Conservation (phyloP, 2,113 vertebrate species). For the Trematocara zebra region DNA sequence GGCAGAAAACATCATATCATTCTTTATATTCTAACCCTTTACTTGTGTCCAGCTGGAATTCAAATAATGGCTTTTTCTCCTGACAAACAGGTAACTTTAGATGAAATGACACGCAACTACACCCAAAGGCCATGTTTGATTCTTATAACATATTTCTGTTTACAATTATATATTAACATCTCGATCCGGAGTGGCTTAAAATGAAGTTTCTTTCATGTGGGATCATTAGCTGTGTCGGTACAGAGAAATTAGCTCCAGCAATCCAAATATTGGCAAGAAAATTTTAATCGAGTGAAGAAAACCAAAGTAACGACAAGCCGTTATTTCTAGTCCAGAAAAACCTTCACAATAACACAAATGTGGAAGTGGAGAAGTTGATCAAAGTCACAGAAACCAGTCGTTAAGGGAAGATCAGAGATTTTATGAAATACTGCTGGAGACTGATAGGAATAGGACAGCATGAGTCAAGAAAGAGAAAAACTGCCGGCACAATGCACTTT, state of each 20-base stretch:
- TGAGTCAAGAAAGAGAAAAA: not conserved
- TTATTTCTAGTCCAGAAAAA: not conserved
- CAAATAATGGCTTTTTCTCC: not conserved
- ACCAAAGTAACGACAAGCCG: accelerated
- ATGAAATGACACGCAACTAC: not conserved
- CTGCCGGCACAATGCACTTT: not conserved
- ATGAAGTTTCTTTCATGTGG: not conserved
- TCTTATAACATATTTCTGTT: not conserved
- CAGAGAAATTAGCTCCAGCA: not conserved
- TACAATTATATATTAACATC: not conserved
- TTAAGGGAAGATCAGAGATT: not conserved
- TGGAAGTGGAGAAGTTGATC: not conserved
- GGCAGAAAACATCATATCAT: not conserved
- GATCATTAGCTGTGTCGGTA: not conserved
- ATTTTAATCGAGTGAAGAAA: not conserved
- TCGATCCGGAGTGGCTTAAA: not conserved
- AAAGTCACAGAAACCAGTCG: not conserved
- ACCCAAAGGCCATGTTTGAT: not conserved
- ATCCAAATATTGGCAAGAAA: not conserved
- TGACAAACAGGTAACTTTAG: not conserved
- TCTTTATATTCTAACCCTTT: not conserved
- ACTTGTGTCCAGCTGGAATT: not conserved
- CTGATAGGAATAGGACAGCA: not conserved
- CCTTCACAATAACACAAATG: not conserved
- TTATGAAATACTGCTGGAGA: not conserved